These are phyloP conservation scores for Actenoides lindsayi DNA, from an alignment of 2,113 vertebrate genomes.

Conservation along the genomic window DNA sequence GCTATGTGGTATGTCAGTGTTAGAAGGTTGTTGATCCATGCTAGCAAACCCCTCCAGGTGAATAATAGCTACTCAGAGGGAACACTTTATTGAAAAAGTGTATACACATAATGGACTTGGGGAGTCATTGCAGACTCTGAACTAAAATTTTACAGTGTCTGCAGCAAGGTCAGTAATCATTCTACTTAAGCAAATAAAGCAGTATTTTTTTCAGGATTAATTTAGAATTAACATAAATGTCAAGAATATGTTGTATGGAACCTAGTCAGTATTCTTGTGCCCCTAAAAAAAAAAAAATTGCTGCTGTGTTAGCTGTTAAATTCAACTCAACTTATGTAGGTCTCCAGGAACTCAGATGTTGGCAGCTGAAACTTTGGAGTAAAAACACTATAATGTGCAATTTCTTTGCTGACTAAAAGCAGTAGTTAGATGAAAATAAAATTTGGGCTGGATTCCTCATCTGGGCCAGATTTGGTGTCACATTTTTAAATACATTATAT, in stretches of 20 bases:
- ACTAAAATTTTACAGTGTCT: not conserved
- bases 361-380: not conserved
- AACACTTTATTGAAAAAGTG: not conserved
- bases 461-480: not conserved
- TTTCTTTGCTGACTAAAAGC: not conserved
- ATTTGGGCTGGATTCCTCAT: not conserved
- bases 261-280: not conserved
- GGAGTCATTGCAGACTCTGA: not conserved
- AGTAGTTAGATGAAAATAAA: not conserved
- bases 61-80: not conserved
- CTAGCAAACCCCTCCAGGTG: not conserved
- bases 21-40: not conserved
- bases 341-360: not conserved
- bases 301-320: not conserved
- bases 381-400: not conserved
- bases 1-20: no score
- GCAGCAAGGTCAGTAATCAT: not conserved
- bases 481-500: not conserved
- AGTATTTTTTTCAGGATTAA: not conserved
- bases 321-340: rapidly evolving
- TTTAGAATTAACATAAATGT: not conserved
- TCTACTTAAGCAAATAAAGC: not conserved
- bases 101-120: not conserved
- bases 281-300: not conserved
- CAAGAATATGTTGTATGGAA: not conserved